These are phyloP conservation scores for Metalampra italica DNA, from an alignment of 2,888 invertebrate species.

Conservation along the genomic window DNA sequence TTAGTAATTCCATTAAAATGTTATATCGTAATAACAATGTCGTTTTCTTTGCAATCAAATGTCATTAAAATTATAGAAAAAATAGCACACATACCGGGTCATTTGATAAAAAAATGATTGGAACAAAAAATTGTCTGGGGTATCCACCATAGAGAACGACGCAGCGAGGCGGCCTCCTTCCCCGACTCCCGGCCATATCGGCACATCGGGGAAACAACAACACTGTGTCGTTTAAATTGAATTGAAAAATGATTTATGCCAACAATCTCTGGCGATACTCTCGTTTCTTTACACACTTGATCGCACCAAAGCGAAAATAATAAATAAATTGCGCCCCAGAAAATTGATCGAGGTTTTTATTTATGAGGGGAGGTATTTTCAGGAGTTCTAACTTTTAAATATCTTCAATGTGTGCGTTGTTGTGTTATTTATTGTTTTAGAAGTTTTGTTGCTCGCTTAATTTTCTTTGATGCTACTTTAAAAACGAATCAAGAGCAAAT, in stretches of 20 bases:
- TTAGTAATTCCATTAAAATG: no score
- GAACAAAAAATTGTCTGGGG: no score
- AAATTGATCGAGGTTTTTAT: slow-evolving; percentile 46
- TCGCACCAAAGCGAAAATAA: slow-evolving; percentile 43
- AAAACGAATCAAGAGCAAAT: not conserved
- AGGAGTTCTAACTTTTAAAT: slow-evolving; percentile 31
- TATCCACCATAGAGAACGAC: slow-evolving; percentile 21
- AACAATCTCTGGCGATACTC: slow-evolving; percentile 62
- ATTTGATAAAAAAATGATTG: no score
- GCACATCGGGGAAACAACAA: slow-evolving; percentile 57
- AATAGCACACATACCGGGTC: no score
- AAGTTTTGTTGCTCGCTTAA: slow-evolving; percentile 21
- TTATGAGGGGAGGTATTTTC: slow-evolving; percentile 30
- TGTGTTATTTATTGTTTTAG: slow-evolving; percentile 29
- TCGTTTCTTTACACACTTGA: slow-evolving; percentile 59
- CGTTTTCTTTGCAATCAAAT: no score
- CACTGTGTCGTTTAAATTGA: slow-evolving; percentile 71
- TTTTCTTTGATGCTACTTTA: slow-evolving; percentile 11
- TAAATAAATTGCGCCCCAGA: slow-evolving; percentile 34
- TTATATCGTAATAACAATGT: no score
- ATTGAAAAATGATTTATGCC: slow-evolving; percentile 74
- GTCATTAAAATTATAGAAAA: no score
- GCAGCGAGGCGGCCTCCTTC: not conserved
- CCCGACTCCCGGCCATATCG: slow-evolving; percentile 34
- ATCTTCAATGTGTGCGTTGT: slow-evolving; percentile 26